Base-by-base conservation (phyloP, 2,113 vertebrate genomes). In the Arenaria interpres region DNA sequence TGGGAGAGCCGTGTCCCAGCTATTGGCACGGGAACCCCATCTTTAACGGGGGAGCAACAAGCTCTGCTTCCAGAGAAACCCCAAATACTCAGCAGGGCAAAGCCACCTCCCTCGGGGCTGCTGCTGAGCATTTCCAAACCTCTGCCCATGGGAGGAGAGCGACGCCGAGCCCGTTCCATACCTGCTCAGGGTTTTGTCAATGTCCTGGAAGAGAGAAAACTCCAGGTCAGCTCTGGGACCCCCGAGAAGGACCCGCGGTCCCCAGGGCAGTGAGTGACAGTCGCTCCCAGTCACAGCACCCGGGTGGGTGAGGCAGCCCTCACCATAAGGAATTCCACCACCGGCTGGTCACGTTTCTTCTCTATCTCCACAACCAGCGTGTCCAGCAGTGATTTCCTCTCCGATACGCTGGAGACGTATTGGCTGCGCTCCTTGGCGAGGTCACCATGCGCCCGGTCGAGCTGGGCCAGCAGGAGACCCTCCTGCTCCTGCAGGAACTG, bases 401-500 rank as follows among this genome's bases (percentile, higher is more conserved):
- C 74, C 0, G 21, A 23, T 8, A 90, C 28, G 2, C 50, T 84
- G 72, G 32, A 19, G 37, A 35, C 10, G 37, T 93, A 90, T 35
- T 85, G 33, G 0, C 21, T 12, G 17, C 17, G 73, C 71, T 80
- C 63, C 56, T n/a, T 10, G 0, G 27, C 0, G 12, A 98, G 85
- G 39, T 93, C 67, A 48, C 21, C 23, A 3, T 81, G 85, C 4
- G 90, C 46, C 73, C 1, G 59, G 9, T 51, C 1, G 3, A 97
- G 78, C 80, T 93, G 91, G 24, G 37, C 64, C 83, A 97, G 80
- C 86, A 98, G 85, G 3, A 50, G 24, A 9, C 25, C 45, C 46
- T 98, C 80, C 75, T 96, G 96, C 75, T 97, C 90, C 93, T 8
- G 64, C 91, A 98, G 88, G 68, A 97, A 95, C 68, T 73, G 67